Evolutionary conservation across 2,888 invertebrate species (phyloP).

Genomic region (Salpingus planirostris): DNA sequence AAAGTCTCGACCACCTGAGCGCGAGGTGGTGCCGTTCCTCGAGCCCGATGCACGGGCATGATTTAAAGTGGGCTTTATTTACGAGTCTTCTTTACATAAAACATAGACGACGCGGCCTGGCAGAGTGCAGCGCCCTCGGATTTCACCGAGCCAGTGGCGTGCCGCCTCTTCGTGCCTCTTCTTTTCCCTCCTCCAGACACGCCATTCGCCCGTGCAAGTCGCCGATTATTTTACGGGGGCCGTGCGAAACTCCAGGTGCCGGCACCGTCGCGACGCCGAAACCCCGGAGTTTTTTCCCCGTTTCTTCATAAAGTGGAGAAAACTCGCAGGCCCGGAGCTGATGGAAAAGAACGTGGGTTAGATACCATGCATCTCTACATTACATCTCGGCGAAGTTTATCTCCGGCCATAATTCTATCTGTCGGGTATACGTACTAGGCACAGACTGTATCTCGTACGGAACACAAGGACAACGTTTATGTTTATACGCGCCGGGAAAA

Average conservation of each 20-base stretch:
- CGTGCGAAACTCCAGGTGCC: too few species aligned
- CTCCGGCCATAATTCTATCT: slow-evolving; percentile 35
- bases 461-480: slow-evolving; percentile 33
- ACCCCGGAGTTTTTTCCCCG: not conserved
- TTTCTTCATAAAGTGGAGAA: not conserved
- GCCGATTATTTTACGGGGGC: too few species aligned
- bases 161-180: not conserved
- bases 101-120: slow-evolving; percentile 38
- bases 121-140: slow-evolving; percentile 37
- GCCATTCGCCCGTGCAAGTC: too few species aligned
- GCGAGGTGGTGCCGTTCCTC: slow-evolving; percentile 36
- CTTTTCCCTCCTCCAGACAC: too few species aligned
- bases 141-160: slow-evolving; percentile 26
- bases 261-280: too few species aligned
- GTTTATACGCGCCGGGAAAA: slow-evolving; percentile 34
- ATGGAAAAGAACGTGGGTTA: slow-evolving; percentile 40
- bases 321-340: slow-evolving; percentile 18
- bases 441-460: slow-evolving; percentile 33
- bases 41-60: slow-evolving; percentile 37
- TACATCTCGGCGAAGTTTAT: slow-evolving; percentile 40
- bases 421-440: slow-evolving; percentile 37
- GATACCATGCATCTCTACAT: slow-evolving; percentile 40
- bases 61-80: slow-evolving; percentile 40
- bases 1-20: slow-evolving; percentile 38
- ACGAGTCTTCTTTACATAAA: slow-evolving; percentile 39